A percentile compares a stretch with the other conserved stretches of the same genome.
Conservation (phyloP, 2,113 vertebrate genomes). For the Paradoxurus hermaphroditus region DNA sequence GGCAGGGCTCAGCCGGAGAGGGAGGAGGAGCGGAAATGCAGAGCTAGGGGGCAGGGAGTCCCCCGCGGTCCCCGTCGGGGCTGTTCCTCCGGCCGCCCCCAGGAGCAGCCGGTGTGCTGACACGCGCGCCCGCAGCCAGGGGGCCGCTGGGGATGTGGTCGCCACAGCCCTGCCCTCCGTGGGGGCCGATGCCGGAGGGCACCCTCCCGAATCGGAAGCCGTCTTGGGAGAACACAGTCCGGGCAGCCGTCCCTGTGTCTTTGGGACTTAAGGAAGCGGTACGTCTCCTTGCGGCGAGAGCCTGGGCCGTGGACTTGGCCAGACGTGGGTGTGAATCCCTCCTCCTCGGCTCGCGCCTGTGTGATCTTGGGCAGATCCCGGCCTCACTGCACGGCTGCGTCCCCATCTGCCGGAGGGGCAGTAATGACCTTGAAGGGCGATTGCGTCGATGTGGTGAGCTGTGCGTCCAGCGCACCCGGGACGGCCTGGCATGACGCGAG, state of each 20-base stretch:
- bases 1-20: not conserved
- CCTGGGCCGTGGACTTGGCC: not conserved
- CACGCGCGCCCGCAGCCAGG: rapidly evolving
- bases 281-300: not conserved
- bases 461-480: not conserved
- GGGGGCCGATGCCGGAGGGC: not conserved
- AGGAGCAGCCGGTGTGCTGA: no score
- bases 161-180: not conserved
- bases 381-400: rapidly evolving
- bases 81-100: not conserved
- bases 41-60: not conserved
- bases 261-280: rapidly evolving
- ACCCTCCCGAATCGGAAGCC: no score
- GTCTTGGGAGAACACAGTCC: not conserved
- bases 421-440: not conserved
- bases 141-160: not conserved
- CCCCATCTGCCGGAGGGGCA: not conserved
- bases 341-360: rapidly evolving
- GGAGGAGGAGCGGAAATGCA: not conserved
- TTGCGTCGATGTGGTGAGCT: rapidly evolving
- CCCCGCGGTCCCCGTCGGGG: rapidly evolving
- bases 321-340: not conserved
- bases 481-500: not conserved
- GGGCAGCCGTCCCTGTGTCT: not conserved
- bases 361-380: not conserved